Conservation (phyloP, 2,888 invertebrate genomes). For the Synanthedon formicaeformis region DNA sequence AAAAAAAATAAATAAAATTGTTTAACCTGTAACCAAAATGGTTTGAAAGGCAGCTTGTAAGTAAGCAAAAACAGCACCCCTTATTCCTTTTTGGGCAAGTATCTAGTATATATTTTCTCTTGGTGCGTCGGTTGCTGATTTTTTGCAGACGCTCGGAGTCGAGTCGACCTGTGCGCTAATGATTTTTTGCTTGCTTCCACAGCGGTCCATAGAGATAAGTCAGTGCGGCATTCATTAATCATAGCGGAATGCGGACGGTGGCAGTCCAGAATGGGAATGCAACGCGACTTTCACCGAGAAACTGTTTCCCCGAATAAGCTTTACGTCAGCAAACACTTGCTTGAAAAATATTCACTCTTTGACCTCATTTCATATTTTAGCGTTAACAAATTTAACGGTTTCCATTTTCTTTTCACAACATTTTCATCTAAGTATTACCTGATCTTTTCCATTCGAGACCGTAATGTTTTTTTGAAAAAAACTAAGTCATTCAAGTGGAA, state of each 20-base stretch:
- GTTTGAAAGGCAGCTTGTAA: too few relatives aligned
- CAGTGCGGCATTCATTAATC: conserved; percentile 19
- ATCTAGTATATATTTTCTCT: too few relatives aligned
- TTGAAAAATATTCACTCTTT: neutral
- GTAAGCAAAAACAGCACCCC: too few relatives aligned
- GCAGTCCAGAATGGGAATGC: neutral
- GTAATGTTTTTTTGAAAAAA: too few relatives aligned
- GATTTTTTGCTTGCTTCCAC: conserved; percentile 20
- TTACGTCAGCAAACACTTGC: neutral
- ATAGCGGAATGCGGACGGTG: conserved; percentile 2
- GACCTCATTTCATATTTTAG: neutral
- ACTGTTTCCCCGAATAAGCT: neutral
- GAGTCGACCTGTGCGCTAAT: conserved; percentile 12
- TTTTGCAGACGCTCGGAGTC: conserved; percentile 13
- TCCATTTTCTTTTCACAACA: too few relatives aligned
- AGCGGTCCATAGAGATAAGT: conserved; percentile 17
- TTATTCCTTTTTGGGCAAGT: too few relatives aligned
- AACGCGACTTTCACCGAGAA: neutral
- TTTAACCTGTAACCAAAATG: too few relatives aligned
- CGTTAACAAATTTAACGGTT: too few relatives aligned
- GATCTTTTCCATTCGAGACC: too few relatives aligned
- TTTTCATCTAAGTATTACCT: too few relatives aligned
- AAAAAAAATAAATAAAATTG: too few relatives aligned
- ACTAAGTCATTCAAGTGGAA: too few relatives aligned
- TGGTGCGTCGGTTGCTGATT: conserved; percentile 9